A percentile compares a stretch with the other conserved stretches of the same genome.
Evolutionary conservation across 2,888 invertebrate species (phyloP).

Genomic region (Thecocarcelia acutangulata): DNA sequence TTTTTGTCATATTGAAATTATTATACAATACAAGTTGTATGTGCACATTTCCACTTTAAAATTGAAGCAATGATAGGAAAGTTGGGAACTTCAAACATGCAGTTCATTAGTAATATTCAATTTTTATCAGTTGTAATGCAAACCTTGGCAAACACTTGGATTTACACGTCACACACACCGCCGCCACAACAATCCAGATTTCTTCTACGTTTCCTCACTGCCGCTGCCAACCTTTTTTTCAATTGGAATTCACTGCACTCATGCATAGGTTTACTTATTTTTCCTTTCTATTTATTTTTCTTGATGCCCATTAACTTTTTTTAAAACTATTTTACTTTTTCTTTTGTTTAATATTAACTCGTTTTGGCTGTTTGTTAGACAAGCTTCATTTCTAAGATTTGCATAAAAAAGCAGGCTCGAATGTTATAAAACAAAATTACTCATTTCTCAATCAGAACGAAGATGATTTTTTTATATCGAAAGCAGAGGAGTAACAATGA

Average conservation of each 20-base stretch:
- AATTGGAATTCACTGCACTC: slow-evolving; percentile 68
- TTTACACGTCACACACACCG: slow-evolving; percentile 69
- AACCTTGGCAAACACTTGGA: slow-evolving; percentile 66
- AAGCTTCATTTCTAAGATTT: slow-evolving; percentile 57
- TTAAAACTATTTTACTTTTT: background rate
- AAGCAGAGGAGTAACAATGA: slow-evolving; percentile 59
- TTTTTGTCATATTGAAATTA: slow-evolving; percentile 18
- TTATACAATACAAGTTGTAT: slow-evolving; percentile 25
- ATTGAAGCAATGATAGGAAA: background rate
- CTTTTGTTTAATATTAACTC: slow-evolving; percentile 2
- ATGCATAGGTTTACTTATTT: slow-evolving; percentile 66
- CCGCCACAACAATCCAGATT: slow-evolving; percentile 63
- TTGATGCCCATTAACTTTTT: slow-evolving; percentile 19
- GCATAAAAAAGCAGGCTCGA: slow-evolving; percentile 55
- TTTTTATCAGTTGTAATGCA: slow-evolving; percentile 53
- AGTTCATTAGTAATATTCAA: slow-evolving; percentile 11
- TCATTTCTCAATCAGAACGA: slow-evolving; percentile 67
- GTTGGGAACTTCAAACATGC: background rate
- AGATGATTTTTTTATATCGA: slow-evolving; percentile 61
- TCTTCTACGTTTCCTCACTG: slow-evolving; percentile 66
- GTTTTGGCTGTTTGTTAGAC: slow-evolving; percentile 19
- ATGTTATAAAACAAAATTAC: slow-evolving; percentile 69
- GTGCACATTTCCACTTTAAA: background rate
- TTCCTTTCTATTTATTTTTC: slow-evolving; percentile 29
- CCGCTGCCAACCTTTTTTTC: slow-evolving; percentile 65